Evolutionary conservation across 2,113 vertebrate species (phyloP), one percentile per base, ranked within the genome.

Genomic region (Larimichthys crocea): DNA sequence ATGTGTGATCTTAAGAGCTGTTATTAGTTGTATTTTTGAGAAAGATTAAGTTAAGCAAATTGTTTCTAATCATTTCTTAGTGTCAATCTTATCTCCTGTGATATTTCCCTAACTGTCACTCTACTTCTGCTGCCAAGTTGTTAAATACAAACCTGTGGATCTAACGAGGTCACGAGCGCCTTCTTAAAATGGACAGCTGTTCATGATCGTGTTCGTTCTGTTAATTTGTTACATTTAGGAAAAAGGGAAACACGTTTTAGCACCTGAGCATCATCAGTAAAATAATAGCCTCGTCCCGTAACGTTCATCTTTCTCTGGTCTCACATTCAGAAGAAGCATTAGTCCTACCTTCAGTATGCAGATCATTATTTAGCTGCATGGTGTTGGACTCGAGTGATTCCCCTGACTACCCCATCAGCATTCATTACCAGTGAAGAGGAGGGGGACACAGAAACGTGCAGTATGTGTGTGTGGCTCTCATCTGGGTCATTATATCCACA

Each of bases 401-500:
- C 79, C 81, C 70, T 48, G 57, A 86, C 65, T 46, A 81, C 77
- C 87, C 87, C 87, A 91, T 87, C 87, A 89, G 85, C 87, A 88
- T 82, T 89, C 75, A 88, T 86, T 90, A 74, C 64, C 52, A 57
- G 44, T 46, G 78, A 69, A 75, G 61, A 79, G 59, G 69, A 81
- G 67, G 76, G 80, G 78, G 76, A 62, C 74, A 52, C 35, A 40
- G 12, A 46, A 46, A 46, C 10, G 44, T 46, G 44, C 44, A 46
- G 44, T 46, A 14, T 46, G 44, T 46, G 46, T 64, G 69, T 70
- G 79, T 44, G 55, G 14, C 57, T 65, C 63, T 91, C 86, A 92
- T 93, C 80, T 92, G 80, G 91, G 90, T 92, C 92, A 90, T 93
- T 93, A 87, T 84, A 88, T 79, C 73, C 72, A 91, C 79, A 76